Base-by-base conservation (phyloP, 2,113 vertebrate species). In the Lucifuga dentata region DNA sequence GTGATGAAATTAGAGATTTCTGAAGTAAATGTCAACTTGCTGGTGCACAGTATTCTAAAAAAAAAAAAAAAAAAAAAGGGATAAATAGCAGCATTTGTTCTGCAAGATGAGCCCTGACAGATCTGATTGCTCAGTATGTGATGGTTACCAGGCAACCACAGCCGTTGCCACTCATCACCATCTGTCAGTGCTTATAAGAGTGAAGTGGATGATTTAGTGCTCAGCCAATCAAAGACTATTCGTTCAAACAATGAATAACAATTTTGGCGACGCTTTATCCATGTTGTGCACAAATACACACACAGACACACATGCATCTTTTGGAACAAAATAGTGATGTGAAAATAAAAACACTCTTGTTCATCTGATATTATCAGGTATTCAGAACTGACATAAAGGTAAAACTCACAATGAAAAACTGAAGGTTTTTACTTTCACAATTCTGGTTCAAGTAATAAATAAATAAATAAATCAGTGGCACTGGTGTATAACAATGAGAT, bases 151-250 rank as follows among this genome's bases (percentile, higher is more conserved):
- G 24, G 84, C 49, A 64, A 83, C 78, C 40, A 36, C 65, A 81
- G 62, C 80, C 76, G 73, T 63, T 46, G 11, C 39, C 68, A 71
- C 80, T 86, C 67, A 61, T 61, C 59, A 63, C 76, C 76, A 85
- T 80, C 79, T 84, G 84, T 78, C 79, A 41, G 48, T 8, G 67
- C 45, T 68, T 38, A 73, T 51, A 44, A 80, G 20, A 56, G 48
- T 9, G 2, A 62, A 57, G 68, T 33, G 6, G 40, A 68, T 39
- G 72, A 52, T 63, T 69, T 15, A 15, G 9, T 7, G n/a, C 55
- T 23, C 0, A 2, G 11, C 26, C 39, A 63, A 57, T 70, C 20
- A 59, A 56, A 49, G 20, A 44, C 3, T 21, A 15, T 68, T 36
- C 26, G 59, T 11, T 21, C 36, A 3, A 11, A 44, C 52, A 61